These are phyloP conservation scores for Cuculus canorus DNA, from an alignment of 2,797 vertebrate species.

Conservation along the genomic window DNA sequence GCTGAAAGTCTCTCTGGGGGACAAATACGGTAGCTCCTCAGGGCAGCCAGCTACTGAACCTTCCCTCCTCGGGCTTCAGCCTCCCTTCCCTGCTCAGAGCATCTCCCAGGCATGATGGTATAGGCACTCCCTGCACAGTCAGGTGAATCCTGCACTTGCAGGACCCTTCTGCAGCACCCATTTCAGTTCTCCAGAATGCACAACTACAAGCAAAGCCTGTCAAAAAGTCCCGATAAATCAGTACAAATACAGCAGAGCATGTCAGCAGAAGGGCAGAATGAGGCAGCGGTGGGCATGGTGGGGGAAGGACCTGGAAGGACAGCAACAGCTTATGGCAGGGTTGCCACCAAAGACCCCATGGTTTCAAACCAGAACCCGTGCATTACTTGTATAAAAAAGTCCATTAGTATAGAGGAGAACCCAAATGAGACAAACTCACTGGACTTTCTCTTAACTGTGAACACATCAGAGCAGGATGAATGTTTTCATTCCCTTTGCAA, in stretches of 20 bases:
- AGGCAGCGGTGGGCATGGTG: not conserved
- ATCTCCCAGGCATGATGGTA: not conserved
- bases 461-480: not conserved
- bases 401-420: not conserved
- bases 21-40: rapidly evolving
- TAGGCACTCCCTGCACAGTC: too few species aligned
- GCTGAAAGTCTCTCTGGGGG: not conserved
- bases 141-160: too few species aligned
- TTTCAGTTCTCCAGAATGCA: not conserved
- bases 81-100: not conserved
- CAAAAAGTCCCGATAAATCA: not conserved
- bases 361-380: rapidly evolving
- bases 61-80: not conserved
- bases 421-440: not conserved
- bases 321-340: not conserved
- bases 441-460: not conserved
- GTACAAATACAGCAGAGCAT: not conserved
- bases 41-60: not conserved
- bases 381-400: not conserved
- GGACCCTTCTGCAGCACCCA: too few species aligned
- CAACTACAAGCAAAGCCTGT: not conserved
- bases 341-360: not conserved
- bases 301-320: not conserved
- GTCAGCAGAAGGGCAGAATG: not conserved
- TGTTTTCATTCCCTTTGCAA: not conserved